Conservation (phyloP, 1,140 invertebrate species). For the Cryptotermes secundus region DNA sequence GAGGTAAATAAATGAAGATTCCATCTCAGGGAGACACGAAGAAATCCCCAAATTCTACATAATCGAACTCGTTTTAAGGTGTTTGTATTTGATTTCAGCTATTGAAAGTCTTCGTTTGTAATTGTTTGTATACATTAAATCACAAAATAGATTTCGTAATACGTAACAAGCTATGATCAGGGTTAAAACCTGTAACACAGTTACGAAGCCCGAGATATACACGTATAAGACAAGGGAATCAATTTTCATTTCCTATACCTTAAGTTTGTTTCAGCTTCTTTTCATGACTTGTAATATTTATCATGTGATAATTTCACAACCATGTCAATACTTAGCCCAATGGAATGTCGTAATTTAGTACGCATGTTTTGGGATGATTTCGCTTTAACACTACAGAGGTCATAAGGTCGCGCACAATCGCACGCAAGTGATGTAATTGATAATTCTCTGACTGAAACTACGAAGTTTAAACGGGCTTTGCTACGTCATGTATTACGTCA, state of each 20-base stretch:
- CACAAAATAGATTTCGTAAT: background rate
- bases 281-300: background rate
- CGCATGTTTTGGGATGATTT: too few relatives aligned
- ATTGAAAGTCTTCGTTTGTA: background rate
- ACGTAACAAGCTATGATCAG: background rate
- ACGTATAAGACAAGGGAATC: background rate
- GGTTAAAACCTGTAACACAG: background rate
- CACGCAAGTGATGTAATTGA: too few relatives aligned
- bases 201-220: background rate
- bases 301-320: background rate
- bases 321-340: background rate
- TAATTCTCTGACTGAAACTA: too few relatives aligned
- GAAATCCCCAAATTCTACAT: too few relatives aligned
- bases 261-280: background rate
- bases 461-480: too few relatives aligned
- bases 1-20: too few relatives aligned
- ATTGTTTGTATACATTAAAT: background rate
- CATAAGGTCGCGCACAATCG: background rate
- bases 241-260: background rate
- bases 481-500: too few relatives aligned
- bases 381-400: background rate
- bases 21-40: too few relatives aligned
- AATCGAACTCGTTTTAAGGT: too few relatives aligned
- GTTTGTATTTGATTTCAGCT: too few relatives aligned
- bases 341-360: background rate